Base-by-base conservation (phyloP, 2,888 invertebrate species). In the Brachypalpus laphriformis region DNA sequence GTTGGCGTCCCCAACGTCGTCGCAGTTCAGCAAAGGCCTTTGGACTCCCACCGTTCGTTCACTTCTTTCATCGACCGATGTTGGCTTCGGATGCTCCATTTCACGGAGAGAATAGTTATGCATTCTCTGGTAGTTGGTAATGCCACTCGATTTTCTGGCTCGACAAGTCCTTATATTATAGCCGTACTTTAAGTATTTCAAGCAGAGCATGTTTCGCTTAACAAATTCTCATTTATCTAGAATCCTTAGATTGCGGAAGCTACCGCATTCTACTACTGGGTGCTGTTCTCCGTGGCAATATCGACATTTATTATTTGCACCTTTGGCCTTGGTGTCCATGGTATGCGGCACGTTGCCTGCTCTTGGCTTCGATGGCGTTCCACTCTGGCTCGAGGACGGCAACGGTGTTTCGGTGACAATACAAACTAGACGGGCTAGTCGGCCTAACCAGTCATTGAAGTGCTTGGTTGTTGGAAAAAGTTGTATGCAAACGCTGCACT, bases 381-480 rank as follows among this genome's bases (percentile, higher is more conserved):
- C 22, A 49, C 5, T n/a, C 6, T 49, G 25, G 3, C 7, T n/a
- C 3, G 25, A 25, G 11, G 2, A 11, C 3, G 11, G 49, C 25
- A 25, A 25, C 2, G 25, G 6, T 25, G 25, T 49, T 4, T 18
- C 8, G 7, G 45, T 45, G n/a, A 45, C 16, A 7, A 56, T 14
- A 14, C 70, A 57, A 5, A 87, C 71, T 1, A 86, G 20, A n/a
- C 76, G 81, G 9, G 87, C 82, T 37, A 82, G 28, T 65, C 76
- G 65, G 37, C 47, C 77, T 31, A 87, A 16, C 85, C 80, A 85
- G 0, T 74, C 65, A 40, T 82, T 86, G 42, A 87, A 82, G 28
- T 80, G 49, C 6, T 31, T 70, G 28, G 78, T 34, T 1, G 70
- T 75, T 1, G 85, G 25, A 22, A 65, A 74, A 2, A 70, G 54